Evolutionary conservation across 2,113 vertebrate genomes (phyloP).

Genomic region (Sinocyclocheilus anophthalmus): DNA sequence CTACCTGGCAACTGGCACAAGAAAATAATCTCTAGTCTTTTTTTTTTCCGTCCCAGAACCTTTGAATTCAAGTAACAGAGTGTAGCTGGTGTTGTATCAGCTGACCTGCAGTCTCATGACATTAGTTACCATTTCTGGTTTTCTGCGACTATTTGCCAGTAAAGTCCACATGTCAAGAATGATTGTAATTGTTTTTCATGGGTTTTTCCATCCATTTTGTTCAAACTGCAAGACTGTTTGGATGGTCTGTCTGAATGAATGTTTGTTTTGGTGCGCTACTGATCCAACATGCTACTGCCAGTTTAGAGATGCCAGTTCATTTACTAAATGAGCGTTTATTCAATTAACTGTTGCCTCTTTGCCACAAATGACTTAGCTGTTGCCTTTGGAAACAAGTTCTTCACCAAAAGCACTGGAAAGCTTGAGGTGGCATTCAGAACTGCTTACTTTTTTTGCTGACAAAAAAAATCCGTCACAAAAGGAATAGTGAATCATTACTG

Average conservation of each 20-base stretch:
- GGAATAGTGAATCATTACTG: no score
- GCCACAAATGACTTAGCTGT: neutral
- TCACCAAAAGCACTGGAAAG: neutral
- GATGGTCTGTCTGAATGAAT: neutral
- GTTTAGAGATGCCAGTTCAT: neutral
- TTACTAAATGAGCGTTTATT: slow-evolving; percentile 1
- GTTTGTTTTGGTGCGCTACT: slow-evolving; percentile 1
- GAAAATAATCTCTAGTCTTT: slow-evolving; percentile 22
- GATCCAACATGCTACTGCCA: neutral
- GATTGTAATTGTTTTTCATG: slow-evolving; percentile 13
- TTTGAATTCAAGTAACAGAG: slow-evolving; percentile 26
- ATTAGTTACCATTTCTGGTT: neutral
- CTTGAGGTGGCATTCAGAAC: neutral
- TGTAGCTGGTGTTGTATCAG: slow-evolving; percentile 49
- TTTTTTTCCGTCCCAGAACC: neutral
- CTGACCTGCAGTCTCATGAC: slow-evolving; percentile 51
- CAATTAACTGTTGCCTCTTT: neutral
- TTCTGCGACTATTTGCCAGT: neutral
- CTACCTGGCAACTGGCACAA: slow-evolving; percentile 40
- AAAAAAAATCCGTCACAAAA: neutral
- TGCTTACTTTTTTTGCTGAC: neutral
- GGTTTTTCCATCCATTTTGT: neutral
- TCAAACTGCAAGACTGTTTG: neutral
- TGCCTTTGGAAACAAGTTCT: neutral
- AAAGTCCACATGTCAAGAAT: neutral